Percentiles rank a stretch among this genome's conserved stretches.
phyloP scores from a whole-genome alignment of 2,797 vertebrate genomes.

The Mallotus villosus region DNA sequence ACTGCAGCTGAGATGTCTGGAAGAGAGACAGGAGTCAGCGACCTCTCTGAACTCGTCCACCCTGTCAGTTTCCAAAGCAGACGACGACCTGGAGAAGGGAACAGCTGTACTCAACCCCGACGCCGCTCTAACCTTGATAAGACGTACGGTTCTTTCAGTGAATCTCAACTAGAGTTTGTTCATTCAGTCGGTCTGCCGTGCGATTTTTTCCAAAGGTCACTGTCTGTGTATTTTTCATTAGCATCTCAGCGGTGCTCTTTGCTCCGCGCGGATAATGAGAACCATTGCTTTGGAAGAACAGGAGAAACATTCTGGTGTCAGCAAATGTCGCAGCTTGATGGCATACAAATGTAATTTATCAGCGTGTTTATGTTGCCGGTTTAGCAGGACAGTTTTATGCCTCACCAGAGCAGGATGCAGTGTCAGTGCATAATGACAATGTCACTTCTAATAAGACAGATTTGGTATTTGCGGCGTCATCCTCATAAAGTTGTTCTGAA shows the following conservation, averaged over 20 bases:
- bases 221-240: constrained; percentile 75
- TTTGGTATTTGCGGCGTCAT: constrained; percentile 69
- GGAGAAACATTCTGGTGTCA: constrained; percentile 77
- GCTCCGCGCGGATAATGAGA: constrained; percentile 71
- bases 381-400: constrained; percentile 76
- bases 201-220: constrained; percentile 73
- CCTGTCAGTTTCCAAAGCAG: constrained; percentile 44
- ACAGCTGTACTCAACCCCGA: constrained; percentile 9
- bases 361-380: constrained; percentile 76
- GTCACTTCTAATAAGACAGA: constrained; percentile 77
- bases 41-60: constrained; percentile 56
- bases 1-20: constrained; percentile 60
- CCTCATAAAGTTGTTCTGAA: constrained; percentile 60
- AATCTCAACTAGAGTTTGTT: constrained; percentile 57
- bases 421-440: constrained; percentile 78
- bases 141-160: constrained; percentile 29
- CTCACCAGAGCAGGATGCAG: constrained; percentile 73
- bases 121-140: constrained; percentile 17
- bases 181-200: constrained; percentile 61
- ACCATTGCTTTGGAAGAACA: constrained; percentile 71
- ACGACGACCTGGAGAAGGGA: constrained; percentile 27
- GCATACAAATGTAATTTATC: constrained; percentile 79
- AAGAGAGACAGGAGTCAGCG: constrained; percentile 47
- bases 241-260: constrained; percentile 58
- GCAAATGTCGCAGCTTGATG: constrained; percentile 75